Percentiles rank a stretch among this genome's conserved stretches.
These are phyloP conservation scores for Platyrinchus mystaceus DNA, from an alignment of 2,797 vertebrate genomes.

Conservation along the genomic window DNA sequence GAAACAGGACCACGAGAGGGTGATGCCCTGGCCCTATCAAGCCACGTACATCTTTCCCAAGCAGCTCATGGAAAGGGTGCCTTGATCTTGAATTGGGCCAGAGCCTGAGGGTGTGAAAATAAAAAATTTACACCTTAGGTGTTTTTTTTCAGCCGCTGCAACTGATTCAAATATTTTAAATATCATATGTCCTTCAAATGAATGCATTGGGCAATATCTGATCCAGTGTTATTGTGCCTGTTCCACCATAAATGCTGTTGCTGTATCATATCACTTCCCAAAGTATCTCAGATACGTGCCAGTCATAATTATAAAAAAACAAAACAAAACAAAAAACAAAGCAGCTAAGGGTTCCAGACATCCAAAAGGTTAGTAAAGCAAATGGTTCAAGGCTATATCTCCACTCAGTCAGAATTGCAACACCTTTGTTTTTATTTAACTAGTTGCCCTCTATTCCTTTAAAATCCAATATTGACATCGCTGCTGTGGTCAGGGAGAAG, in stretches of 20 bases:
- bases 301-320: neutral
- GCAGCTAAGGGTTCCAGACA: neutral
- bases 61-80: neutral
- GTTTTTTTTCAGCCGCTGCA: neutral
- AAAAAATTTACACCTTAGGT: neutral
- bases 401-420: neutral
- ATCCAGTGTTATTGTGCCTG: neutral
- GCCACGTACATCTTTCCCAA: neutral
- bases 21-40: neutral
- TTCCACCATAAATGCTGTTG: neutral
- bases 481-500: neutral
- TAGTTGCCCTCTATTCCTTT: neutral
- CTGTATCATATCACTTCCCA: neutral
- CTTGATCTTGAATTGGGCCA: neutral
- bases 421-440: neutral
- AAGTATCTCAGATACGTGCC: neutral
- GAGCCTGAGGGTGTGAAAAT: neutral
- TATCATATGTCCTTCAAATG: neutral
- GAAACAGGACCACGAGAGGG: accelerated
- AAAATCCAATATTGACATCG: neutral
- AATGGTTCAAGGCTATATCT: neutral
- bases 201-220: neutral
- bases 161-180: neutral
- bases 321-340: neutral
- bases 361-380: neutral